Evolutionary conservation across 1,140 invertebrate species (phyloP), one percentile per base, ranked within the genome.

Genomic region (Leptoteleia sp.): DNA sequence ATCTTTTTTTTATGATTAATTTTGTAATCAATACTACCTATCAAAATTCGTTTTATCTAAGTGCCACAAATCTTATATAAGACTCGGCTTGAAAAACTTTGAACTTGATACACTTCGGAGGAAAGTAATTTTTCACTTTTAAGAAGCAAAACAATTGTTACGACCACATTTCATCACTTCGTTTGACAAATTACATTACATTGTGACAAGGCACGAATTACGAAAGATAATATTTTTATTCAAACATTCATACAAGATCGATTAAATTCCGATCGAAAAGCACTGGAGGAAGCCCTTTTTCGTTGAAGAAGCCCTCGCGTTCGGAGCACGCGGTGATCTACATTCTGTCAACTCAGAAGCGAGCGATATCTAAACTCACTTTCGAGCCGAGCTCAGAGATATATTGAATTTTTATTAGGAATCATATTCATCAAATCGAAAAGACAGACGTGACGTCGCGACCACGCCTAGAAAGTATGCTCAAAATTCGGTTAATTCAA

Each of bases 291-390:
- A 73, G 70, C 70, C 70, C 22, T 59, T 62, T 73, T 65, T 64
- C 55, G 59, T 64, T 31, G 50, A 64, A 64, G 70, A 73, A 73
- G 70, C 70, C 70, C 57, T 64, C 42, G 59, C 4, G 42, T 19
- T 65, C 43, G 42, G 37, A 57, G 16, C 43, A 27, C 27, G 25
- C 17, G 13, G 25, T 73, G 70, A 59, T 73, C 70, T 73, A 64
- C 50, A 73, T 73, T 64, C 59, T 57, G 59, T 27, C 59, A 40
- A 57, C 33, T 61, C 29, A 7, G 35, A 48, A 33, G 19, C 17
- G 35, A 35, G 37, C 13, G 25, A 50, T 38, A 40, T 17, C 31
- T 15, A 37, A 40, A 40, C 8, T 43, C 25, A 42, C 27, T 50
- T 70, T 59, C 25, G 37, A 12, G 16, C 0, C 25, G 13, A 19